These are phyloP conservation scores for Drosophila athabasca DNA, from an alignment of 1,140 invertebrate species.

Conservation along the genomic window DNA sequence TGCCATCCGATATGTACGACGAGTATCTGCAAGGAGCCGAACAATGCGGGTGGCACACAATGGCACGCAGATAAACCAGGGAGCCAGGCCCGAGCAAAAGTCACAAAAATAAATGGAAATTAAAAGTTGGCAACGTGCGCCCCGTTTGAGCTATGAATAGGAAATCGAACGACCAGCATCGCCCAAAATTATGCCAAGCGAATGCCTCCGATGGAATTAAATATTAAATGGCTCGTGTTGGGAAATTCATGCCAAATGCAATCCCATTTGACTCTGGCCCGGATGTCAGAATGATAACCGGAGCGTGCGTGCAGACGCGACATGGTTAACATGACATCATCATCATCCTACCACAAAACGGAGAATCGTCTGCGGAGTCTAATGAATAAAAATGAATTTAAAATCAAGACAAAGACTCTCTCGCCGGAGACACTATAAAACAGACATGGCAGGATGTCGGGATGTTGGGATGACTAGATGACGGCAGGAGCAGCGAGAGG, in stretches of 20 bases:
- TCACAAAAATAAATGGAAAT: conserved; percentile 70
- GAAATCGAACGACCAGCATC: conserved; percentile 6
- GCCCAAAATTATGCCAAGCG: conserved; percentile 19
- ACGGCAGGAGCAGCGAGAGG: conserved; percentile 1
- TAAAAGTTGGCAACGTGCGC: conserved; percentile 55
- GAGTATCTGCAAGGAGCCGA: conserved; percentile 33
- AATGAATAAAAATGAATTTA: conserved; percentile 76
- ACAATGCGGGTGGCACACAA: conserved; percentile 59
- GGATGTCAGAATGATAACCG: background rate
- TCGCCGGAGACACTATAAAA: conserved; percentile 40
- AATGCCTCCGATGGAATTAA: conserved; percentile 46
- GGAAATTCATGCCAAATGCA: conserved; percentile 37
- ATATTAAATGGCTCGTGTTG: conserved; percentile 41
- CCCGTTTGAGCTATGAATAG: conserved; percentile 33
- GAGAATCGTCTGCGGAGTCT: conserved; percentile 18
- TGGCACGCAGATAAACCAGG: conserved; percentile 46
- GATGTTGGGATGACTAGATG: conserved; percentile 3
- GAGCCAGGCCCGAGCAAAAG: conserved; percentile 37
- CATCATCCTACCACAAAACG: conserved; percentile 57
- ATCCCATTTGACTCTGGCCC: background rate
- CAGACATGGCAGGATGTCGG: conserved; percentile 31
- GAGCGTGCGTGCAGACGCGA: conserved; percentile 13
- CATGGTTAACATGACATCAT: conserved; percentile 71
- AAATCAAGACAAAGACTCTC: conserved; percentile 26
- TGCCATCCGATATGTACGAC: conserved; percentile 37